Percentiles rank a stretch among this genome's conserved stretches.
Evolutionary conservation across 2,888 invertebrate species (phyloP).

Genomic region (Galerucella pusilla): DNA sequence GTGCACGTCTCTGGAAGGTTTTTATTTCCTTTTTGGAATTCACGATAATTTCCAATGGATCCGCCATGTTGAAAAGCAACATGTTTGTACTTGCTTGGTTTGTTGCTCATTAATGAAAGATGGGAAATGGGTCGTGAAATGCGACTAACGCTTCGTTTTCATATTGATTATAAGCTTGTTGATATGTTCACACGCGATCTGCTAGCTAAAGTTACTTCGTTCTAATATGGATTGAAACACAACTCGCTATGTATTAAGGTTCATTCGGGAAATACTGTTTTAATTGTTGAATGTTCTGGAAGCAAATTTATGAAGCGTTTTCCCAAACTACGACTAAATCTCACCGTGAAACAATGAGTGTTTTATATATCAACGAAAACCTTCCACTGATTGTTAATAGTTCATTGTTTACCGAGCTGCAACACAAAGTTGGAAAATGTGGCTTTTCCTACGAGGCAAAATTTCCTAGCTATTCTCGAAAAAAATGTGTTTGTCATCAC

Average conservation of each 20-base stretch:
- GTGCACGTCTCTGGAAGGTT: constrained; percentile 2
- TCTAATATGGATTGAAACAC: not conserved
- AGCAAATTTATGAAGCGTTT: not conserved
- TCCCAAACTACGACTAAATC: too few species aligned
- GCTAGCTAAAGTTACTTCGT: not conserved
- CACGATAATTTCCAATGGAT: constrained; percentile 40
- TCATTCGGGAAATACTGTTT: not conserved
- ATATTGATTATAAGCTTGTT: constrained; percentile 38
- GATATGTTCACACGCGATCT: constrained; percentile 19
- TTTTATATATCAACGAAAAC: too few species aligned
- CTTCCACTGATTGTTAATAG: too few species aligned
- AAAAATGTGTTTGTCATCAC: too few species aligned
- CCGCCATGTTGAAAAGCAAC: constrained; percentile 41
- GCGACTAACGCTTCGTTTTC: constrained; percentile 37
- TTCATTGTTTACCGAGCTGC: too few species aligned
- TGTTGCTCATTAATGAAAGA: constrained; percentile 36
- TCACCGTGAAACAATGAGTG: too few species aligned
- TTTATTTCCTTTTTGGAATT: constrained; percentile 40
- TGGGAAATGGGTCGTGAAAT: constrained; percentile 41
- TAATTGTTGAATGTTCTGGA: not conserved
- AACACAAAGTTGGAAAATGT: too few species aligned
- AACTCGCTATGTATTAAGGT: not conserved
- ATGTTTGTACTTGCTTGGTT: constrained; percentile 36
- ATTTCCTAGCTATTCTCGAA: too few species aligned
- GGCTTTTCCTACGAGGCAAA: too few species aligned